A percentile compares a stretch with the other conserved stretches of the same genome.
Conservation (phyloP, 2,888 invertebrate species). For the Apamea crenata region DNA sequence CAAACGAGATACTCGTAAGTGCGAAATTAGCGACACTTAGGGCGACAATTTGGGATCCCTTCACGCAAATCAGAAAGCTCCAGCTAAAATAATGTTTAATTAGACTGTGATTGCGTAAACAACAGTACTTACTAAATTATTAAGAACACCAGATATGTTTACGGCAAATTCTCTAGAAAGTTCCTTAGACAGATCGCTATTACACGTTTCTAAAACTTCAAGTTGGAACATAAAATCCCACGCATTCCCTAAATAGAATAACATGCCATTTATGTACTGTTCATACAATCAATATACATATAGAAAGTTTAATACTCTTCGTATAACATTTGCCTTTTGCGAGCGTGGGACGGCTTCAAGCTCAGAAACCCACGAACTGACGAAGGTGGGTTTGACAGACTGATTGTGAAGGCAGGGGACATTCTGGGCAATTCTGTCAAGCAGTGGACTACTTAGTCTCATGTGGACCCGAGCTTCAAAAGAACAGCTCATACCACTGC, state of each 20-base stretch:
- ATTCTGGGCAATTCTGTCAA: not conserved
- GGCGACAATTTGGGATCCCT: not conserved
- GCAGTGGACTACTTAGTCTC: not conserved
- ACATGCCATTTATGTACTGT: constrained; percentile 35
- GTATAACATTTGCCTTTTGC: constrained; percentile 19
- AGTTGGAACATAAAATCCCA: constrained; percentile 48
- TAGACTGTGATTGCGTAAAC: not conserved
- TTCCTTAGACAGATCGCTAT: constrained; percentile 30
- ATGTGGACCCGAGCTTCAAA: not conserved
- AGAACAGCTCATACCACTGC: not conserved
- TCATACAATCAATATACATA: constrained; percentile 28
- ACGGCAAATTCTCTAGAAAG: constrained; percentile 47
- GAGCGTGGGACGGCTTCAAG: constrained; percentile 25
- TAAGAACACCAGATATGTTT: constrained; percentile 35
- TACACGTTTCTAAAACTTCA: constrained; percentile 26
- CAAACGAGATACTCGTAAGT: not conserved
- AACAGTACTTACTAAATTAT: not conserved
- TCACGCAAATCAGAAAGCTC: not conserved
- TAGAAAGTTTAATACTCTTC: constrained; percentile 44
- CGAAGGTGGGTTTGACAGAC: not conserved
- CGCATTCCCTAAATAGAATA: constrained; percentile 53
- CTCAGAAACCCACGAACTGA: not conserved
- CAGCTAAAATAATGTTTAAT: not conserved
- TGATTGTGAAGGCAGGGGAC: not conserved
- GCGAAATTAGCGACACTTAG: not conserved